Conservation (phyloP, 2,888 invertebrate genomes). For the Sturmia bella region DNA sequence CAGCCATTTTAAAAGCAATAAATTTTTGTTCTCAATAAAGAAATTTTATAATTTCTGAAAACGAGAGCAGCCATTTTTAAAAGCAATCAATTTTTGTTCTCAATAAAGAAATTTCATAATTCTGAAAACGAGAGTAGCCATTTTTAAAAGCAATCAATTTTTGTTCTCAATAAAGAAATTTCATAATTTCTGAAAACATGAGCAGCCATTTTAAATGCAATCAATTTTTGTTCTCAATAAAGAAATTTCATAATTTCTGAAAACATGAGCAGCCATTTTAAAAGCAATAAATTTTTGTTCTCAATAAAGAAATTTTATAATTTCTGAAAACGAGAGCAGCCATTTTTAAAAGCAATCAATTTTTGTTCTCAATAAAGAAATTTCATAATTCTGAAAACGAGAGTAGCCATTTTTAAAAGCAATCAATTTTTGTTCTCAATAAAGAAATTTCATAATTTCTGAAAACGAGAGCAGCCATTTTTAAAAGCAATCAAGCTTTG, state of each 20-base stretch:
- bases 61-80: neutral
- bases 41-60: neutral
- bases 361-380: conserved; percentile 38
- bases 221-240: conserved; percentile 65
- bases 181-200: neutral
- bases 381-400: neutral
- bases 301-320: conserved; percentile 28
- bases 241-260: conserved; percentile 2
- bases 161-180: conserved; percentile 43
- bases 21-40: conserved; percentile 50
- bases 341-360: neutral
- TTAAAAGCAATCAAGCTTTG: conserved; percentile 62
- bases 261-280: neutral
- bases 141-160: conserved; percentile 42
- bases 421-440: conserved; percentile 50
- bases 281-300: conserved; percentile 51
- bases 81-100: conserved; percentile 27
- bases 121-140: neutral
- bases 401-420: conserved; percentile 7
- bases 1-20: neutral
- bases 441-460: conserved; percentile 17
- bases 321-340: neutral
- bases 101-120: too few species aligned
- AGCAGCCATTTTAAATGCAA: conserved; percentile 27
- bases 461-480: neutral